Conservation (phyloP, 2,888 invertebrate species). For the Sussaba pulchella region DNA sequence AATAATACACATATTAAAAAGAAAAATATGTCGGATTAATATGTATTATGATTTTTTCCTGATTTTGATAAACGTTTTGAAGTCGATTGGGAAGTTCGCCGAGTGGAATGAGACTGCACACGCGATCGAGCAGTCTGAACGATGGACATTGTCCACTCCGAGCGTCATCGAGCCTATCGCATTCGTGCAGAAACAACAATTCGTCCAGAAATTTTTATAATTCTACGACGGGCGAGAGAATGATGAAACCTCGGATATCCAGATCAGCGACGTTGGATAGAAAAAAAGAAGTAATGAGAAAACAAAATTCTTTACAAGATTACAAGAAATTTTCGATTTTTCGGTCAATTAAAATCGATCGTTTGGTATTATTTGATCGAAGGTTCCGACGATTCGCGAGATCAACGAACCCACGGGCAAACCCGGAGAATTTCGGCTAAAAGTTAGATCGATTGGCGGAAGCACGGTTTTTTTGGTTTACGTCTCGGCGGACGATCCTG, state of each 20-base stretch:
- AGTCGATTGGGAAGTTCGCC: constrained; percentile 53
- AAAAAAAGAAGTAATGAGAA: constrained; percentile 66
- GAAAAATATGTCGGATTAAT: too few relatives aligned
- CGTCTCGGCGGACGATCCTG: constrained; percentile 76
- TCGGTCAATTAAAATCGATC: background rate
- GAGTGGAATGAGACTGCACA: constrained; percentile 64
- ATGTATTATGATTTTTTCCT: too few relatives aligned
- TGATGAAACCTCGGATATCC: constrained; percentile 62
- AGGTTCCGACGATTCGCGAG: constrained; percentile 77
- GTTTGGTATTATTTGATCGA: constrained; percentile 37
- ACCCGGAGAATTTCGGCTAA: constrained; percentile 75
- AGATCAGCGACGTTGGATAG: constrained; percentile 70
- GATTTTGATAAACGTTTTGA: too few relatives aligned
- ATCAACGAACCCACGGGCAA: constrained; percentile 77
- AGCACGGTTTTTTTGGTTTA: constrained; percentile 78
- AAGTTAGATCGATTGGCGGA: constrained; percentile 79
- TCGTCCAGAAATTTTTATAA: constrained; percentile 47
- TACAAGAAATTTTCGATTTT: background rate
- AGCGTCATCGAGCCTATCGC: constrained; percentile 61
- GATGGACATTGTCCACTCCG: constrained; percentile 63
- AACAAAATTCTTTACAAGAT: too few relatives aligned
- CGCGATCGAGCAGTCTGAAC: constrained; percentile 76
- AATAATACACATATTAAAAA: too few relatives aligned
- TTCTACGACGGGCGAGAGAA: constrained; percentile 17
- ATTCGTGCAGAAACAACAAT: constrained; percentile 57